Base-by-base conservation (phyloP, 2,888 invertebrate species). In the Zonitis immaculata region DNA sequence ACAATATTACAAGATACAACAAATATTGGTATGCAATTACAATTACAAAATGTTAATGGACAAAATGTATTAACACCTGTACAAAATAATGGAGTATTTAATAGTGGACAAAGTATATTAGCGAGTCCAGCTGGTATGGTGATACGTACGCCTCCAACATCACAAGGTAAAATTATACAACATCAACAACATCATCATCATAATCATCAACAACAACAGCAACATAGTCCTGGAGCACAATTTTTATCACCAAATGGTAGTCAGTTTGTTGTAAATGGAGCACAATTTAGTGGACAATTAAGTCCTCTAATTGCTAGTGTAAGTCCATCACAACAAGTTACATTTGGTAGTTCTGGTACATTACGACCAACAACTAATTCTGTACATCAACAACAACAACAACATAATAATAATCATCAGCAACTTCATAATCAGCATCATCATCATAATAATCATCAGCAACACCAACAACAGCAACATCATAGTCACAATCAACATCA, bases 1-100 rank as follows among this genome's bases (percentile, higher is more conserved):
- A 88, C 90, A 0, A 79, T 91, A 43, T 67, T 85, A 35, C 88
- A 87, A 70, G 88, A 88, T 59, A 81, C 84, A 16, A 79, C 83
- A 0, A 82, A 84, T 32, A 80, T 88, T 64, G 86, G 87, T 0
- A 82, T 87, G 82, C 88, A 87, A 62, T 68, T 87, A 11, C 90
- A 91, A 68, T 79, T 91, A 58, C 90, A 90, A 68, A 90, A 90
- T 56, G 88, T 90, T 0, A 87, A 87, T 66, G 87, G 87, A 0
- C 88, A 88, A 62, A 88, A 87, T 63, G 86, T 89, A 9, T 71
- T 88, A 44, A 87, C 88, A 0, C 88, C 87, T 0, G 83, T 88
- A 5, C 88, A 87, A 66, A 85, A 82, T 64, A 76, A 82, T 35
- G 79, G 76, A 22, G 77, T 87, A 56, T 87, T 87, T 58, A 82